Percentiles rank a stretch among this genome's conserved stretches.
Evolutionary conservation across 2,888 invertebrate genomes (phyloP).

Genomic region (Camptogramma bilineatum): DNA sequence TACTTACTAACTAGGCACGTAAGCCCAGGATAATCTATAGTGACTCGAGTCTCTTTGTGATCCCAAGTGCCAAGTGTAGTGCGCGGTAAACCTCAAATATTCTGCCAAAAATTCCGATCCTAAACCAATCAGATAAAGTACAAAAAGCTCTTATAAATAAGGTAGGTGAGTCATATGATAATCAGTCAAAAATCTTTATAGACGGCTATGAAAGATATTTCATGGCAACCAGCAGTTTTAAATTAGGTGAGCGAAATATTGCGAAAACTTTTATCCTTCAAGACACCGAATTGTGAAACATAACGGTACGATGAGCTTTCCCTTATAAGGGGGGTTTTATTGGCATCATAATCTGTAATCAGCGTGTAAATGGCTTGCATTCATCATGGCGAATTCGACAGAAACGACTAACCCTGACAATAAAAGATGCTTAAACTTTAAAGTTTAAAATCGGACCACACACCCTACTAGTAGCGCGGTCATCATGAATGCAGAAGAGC

Average conservation of each 20-base stretch:
- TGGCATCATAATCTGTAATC: slow-evolving; percentile 22
- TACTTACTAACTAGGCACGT: too few species aligned
- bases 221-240: not conserved
- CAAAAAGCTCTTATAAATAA: too few species aligned
- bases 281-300: slow-evolving; percentile 29
- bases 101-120: too few species aligned
- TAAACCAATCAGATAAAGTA: too few species aligned
- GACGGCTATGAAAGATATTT: not conserved
- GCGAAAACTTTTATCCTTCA: slow-evolving; percentile 25
- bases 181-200: not conserved
- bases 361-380: slow-evolving; percentile 25
- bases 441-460: too few species aligned
- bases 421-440: not conserved
- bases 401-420: not conserved
- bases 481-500: too few species aligned
- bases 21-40: not conserved
- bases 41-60: not conserved
- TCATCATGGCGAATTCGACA: slow-evolving; percentile 26
- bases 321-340: slow-evolving; percentile 38
- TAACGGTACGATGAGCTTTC: slow-evolving; percentile 27
- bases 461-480: too few species aligned
- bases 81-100: too few species aligned
- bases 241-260: slow-evolving; percentile 5
- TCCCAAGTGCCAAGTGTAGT: too few species aligned
- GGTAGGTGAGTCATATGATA: not conserved